Conservation (phyloP, 1,140 invertebrate genomes). For the Zaprionus capensis region DNA sequence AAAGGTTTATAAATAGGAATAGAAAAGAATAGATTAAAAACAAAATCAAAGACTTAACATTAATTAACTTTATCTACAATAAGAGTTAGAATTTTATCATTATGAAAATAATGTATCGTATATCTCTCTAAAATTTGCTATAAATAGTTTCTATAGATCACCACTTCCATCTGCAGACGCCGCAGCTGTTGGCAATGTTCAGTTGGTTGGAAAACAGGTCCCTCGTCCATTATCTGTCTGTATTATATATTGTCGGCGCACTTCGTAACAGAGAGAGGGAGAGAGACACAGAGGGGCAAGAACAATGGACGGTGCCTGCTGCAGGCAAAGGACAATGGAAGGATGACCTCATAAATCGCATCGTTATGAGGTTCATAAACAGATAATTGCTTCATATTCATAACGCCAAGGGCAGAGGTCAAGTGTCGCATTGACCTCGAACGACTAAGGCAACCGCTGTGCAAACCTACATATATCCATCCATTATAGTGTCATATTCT, state of each 20-base stretch:
- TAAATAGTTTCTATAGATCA: no score
- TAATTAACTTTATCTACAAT: no score
- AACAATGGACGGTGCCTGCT: constrained; percentile 25
- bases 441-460: constrained; percentile 21
- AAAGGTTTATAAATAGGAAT: no score
- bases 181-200: no score
- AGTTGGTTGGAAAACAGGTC: no score
- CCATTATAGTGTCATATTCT: constrained; percentile 1
- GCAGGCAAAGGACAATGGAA: constrained; percentile 19
- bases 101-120: no score
- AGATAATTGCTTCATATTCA: constrained; percentile 77
- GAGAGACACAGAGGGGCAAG: constrained; percentile 33
- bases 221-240: no score
- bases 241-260: constrained; percentile 5
- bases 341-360: constrained; percentile 74
- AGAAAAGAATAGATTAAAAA: no score
- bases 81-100: no score
- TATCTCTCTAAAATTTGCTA: no score
- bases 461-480: constrained; percentile 4
- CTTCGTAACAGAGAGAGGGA: neutral
- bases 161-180: no score
- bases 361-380: constrained; percentile 78
- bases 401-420: constrained; percentile 49
- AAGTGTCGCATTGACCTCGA: constrained; percentile 66
- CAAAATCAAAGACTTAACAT: no score